Conservation (phyloP, 2,797 vertebrate species). For the Chaunax sp. region DNA sequence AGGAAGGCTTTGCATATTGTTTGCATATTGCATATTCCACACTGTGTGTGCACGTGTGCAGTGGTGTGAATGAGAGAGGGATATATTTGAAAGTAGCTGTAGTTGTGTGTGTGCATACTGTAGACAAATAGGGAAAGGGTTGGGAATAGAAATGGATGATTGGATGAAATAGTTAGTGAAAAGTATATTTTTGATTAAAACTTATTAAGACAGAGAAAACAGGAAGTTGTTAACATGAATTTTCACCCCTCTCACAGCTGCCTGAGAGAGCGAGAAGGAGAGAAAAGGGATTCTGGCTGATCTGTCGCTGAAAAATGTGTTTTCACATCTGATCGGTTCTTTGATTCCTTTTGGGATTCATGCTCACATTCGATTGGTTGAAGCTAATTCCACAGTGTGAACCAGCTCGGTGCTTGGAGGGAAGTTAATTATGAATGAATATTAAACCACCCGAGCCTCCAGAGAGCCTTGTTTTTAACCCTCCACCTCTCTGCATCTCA, state of each 20-base stretch:
- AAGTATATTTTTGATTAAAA: background rate
- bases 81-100: background rate
- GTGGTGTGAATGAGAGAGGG: too few relatives aligned
- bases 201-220: too few relatives aligned
- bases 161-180: background rate
- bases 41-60: background rate
- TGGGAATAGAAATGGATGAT: background rate
- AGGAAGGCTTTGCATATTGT: conserved; percentile 13
- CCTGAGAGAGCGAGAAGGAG: accelerated
- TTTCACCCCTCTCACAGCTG: too few relatives aligned
- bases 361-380: background rate
- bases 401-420: background rate
- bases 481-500: conserved; percentile 2
- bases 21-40: background rate
- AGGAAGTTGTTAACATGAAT: too few relatives aligned
- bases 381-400: background rate
- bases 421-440: conserved; percentile 30
- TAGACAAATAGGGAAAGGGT: too few relatives aligned
- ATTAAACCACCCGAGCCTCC: conserved; percentile 40
- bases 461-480: conserved; percentile 5
- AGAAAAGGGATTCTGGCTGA: too few relatives aligned
- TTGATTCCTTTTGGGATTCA: too few relatives aligned
- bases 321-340: background rate
- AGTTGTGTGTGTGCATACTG: background rate
- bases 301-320: background rate